Percentiles rank a stretch among this genome's conserved stretches.
Evolutionary conservation across 2,797 vertebrate species (phyloP).

Genomic region (Callimico goeldii): DNA sequence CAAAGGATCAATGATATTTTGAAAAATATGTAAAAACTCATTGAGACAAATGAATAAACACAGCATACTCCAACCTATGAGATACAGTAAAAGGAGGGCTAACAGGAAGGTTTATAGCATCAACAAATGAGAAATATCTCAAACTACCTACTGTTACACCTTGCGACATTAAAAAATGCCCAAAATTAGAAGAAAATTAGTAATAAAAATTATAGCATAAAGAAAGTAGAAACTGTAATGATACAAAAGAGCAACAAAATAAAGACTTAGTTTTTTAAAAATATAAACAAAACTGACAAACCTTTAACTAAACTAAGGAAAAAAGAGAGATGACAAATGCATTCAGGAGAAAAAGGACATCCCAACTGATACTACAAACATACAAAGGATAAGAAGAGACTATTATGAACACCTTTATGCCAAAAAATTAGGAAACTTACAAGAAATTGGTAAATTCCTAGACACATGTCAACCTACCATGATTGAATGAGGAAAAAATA

Average conservation of each 20-base stretch:
- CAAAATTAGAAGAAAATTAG: not conserved
- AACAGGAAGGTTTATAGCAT: not conserved
- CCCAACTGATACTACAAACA: not conserved
- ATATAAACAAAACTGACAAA: not conserved
- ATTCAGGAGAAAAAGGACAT: not conserved
- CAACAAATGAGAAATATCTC: not conserved
- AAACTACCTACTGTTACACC: not conserved
- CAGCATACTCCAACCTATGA: not conserved
- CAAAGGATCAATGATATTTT: not conserved
- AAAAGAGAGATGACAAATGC: not conserved
- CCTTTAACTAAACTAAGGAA: not conserved
- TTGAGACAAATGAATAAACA: not conserved
- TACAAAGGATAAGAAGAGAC: not conserved
- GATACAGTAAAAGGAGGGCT: not conserved
- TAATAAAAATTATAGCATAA: not conserved
- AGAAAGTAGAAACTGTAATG: not conserved
- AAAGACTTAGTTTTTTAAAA: not conserved
- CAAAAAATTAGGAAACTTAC: not conserved
- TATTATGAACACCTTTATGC: not conserved
- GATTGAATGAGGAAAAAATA: not conserved
- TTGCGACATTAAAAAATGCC: not conserved
- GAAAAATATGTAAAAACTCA: not conserved
- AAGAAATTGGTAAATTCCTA: not conserved
- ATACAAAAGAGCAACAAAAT: not conserved
- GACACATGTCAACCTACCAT: not conserved